Evolutionary conservation across 2,113 vertebrate genomes (phyloP), one percentile per base, ranked within the genome.

Genomic region (Echinops telfairi): DNA sequence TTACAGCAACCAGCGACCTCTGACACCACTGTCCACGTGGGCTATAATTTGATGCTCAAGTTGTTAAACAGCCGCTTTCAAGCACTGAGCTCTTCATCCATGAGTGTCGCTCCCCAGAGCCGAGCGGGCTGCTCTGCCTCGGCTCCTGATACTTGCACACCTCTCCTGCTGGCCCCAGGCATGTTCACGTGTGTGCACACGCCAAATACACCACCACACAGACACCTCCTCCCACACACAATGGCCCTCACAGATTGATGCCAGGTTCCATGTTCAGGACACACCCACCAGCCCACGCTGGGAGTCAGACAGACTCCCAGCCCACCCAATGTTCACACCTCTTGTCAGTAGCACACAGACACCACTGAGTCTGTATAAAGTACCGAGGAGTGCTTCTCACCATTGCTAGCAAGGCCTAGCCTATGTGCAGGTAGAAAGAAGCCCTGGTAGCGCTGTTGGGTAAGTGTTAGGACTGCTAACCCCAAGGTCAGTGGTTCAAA

Each of bases 41-140:
- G 90, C 97, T 96, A 93, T 97, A 97, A 97, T 97, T 96, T 96
- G 97, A 97, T 92, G 96, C 90, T 97, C 96, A 95, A 97, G 95
- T 94, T 95, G 96, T 95, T 96, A 95, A 96, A 95, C 97, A 96
- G 92, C 95, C 11, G 93, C 96, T 96, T 97, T 96, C 8, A 0
- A 95, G 93, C 76, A 1, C 92, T 36, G 43, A 81, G 93, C 97
- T 96, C 97, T 97, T 95, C 96, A 97, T 62, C 80, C 95, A 95
- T 53, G 94, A 97, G 95, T 96, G 92, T 97, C 90, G 95, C 83
- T 94, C 94, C 96, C 93, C 82, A 92, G 97, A 93, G 96, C 90
- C 86, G 47, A 60, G 76, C 93, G 92, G 80, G 86, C 93, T 80
- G 70, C 82, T 83, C 95, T 90, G 88, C 71, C 4, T 6, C 93